Percentiles rank a stretch among this genome's conserved stretches.
Evolutionary conservation across 2,113 vertebrate species (phyloP).

Genomic region (Mustela lutreola): DNA sequence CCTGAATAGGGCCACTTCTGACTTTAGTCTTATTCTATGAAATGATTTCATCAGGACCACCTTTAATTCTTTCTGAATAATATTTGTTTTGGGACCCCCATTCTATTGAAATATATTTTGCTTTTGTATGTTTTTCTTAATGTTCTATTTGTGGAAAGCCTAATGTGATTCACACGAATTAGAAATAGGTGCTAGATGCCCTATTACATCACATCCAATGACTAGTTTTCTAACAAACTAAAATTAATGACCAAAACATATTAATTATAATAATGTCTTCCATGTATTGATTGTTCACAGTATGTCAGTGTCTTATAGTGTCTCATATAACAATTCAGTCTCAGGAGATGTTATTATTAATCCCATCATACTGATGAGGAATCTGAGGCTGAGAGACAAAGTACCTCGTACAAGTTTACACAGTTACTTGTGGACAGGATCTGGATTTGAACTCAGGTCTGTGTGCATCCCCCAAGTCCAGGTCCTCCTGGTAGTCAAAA

Average conservation of each 20-base stretch:
- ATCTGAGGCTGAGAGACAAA: not conserved
- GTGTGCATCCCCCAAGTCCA: not conserved
- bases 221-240: constrained; percentile 29
- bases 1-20: not conserved
- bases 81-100: not conserved
- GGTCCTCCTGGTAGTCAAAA: not conserved
- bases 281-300: not conserved
- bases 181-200: not conserved
- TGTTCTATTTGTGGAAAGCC: not conserved
- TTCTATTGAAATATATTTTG: constrained; percentile 49
- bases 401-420: not conserved
- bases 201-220: not conserved
- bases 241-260: constrained; percentile 36
- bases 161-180: constrained; percentile 33
- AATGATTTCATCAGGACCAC: constrained; percentile 30
- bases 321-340: not conserved
- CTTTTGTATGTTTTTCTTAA: not conserved
- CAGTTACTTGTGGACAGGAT: not conserved
- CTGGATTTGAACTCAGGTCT: constrained; percentile 57
- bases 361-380: not conserved
- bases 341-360: not conserved
- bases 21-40: constrained; percentile 18
- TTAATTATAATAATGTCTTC: constrained; percentile 28
- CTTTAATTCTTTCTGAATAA: constrained; percentile 52
- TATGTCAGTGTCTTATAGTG: not conserved